phyloP scores from a whole-genome alignment of 2,888 invertebrate species.

The Tinea semifulvella region DNA sequence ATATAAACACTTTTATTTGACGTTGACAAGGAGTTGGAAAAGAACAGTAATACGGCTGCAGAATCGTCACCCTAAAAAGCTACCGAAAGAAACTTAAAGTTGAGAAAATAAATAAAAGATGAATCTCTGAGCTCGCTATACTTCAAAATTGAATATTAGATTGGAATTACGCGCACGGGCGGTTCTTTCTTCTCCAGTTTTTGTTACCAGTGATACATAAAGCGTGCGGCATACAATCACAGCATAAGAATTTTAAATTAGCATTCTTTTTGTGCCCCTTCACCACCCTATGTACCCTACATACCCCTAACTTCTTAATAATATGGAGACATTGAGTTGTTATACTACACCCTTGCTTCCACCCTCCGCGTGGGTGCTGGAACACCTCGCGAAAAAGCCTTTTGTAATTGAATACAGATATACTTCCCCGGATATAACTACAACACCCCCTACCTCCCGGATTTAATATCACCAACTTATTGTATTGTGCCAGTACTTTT shows the following conservation, averaged over 20 bases:
- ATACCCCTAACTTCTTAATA: slow-evolving; percentile 57
- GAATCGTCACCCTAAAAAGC: too few relatives aligned
- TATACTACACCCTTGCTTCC: too few relatives aligned
- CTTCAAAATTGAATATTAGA: slow-evolving; percentile 64
- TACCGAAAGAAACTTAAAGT: slow-evolving; percentile 16
- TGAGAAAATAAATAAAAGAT: slow-evolving; percentile 55
- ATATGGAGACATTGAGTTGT: slow-evolving; percentile 66
- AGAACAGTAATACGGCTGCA: too few relatives aligned
- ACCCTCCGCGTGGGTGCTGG: slow-evolving; percentile 59
- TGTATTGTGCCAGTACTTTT: slow-evolving; percentile 6
- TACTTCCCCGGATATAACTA: slow-evolving; percentile 53
- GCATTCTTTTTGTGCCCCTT: slow-evolving; percentile 62
- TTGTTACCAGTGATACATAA: slow-evolving; percentile 62
- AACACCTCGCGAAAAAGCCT: slow-evolving; percentile 56
- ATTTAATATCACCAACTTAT: slow-evolving; percentile 5
- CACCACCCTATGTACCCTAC: slow-evolving; percentile 45
- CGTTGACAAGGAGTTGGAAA: too few relatives aligned
- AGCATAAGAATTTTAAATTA: slow-evolving; percentile 65
- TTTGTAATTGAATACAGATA: slow-evolving; percentile 67
- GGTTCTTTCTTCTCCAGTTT: slow-evolving; percentile 52
- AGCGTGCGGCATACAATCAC: slow-evolving; percentile 62
- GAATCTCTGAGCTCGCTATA: slow-evolving; percentile 45
- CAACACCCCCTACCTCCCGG: slow-evolving; percentile 32
- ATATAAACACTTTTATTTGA: too few relatives aligned
- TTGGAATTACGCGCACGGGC: slow-evolving; percentile 62